Evolutionary conservation across 2,113 vertebrate genomes (phyloP).

Genomic region (Isurus oxyrinchus): DNA sequence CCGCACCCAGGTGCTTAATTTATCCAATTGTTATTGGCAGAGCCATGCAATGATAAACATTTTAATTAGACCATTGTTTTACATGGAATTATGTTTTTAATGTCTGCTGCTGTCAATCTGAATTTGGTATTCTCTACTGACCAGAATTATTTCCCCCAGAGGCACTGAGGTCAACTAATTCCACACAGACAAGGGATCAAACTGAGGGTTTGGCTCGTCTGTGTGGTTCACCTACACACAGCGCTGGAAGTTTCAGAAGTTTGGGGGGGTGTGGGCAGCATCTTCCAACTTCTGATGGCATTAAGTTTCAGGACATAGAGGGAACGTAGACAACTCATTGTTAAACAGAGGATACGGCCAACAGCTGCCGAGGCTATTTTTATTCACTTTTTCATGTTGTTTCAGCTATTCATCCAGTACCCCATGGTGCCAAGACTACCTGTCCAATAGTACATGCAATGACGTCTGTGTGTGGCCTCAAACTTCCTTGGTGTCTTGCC

Average conservation of each 20-base stretch:
- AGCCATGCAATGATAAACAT: background rate
- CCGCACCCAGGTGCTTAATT: background rate
- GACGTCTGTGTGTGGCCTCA: background rate
- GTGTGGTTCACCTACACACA: background rate
- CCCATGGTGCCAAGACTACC: background rate
- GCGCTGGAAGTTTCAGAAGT: too few relatives aligned
- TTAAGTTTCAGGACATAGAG: background rate
- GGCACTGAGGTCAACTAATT: background rate
- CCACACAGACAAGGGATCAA: background rate
- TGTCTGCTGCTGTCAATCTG: background rate
- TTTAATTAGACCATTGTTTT: background rate
- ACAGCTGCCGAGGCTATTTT: constrained; percentile 25
- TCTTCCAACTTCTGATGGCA: background rate
- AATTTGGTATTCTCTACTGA: background rate
- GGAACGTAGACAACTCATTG: background rate
- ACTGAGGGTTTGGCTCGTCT: background rate
- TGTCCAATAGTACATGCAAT: background rate
- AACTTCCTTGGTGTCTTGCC: background rate
- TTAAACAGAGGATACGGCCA: background rate
- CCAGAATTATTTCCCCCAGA: background rate
- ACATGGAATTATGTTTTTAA: background rate
- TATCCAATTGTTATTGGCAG: background rate
- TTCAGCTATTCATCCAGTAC: constrained; percentile 1
- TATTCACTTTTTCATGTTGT: background rate
- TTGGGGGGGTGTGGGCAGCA: background rate